phyloP scores from a whole-genome alignment of 2,797 vertebrate species.

The Pygocentrus nattereri region DNA sequence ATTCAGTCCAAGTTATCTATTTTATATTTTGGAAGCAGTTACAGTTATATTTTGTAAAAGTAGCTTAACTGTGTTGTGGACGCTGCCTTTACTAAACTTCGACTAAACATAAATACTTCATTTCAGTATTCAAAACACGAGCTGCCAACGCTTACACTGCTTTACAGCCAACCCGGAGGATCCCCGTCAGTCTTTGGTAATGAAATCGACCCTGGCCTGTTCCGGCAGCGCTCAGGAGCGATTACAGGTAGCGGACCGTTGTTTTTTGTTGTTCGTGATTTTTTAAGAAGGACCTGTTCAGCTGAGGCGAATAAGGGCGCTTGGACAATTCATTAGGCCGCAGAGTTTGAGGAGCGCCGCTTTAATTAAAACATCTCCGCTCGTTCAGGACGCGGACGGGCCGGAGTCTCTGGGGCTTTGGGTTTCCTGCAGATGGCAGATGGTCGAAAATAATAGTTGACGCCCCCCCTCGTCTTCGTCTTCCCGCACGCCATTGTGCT shows the following conservation, averaged over 20 bases:
- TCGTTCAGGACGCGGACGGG: constrained; percentile 93
- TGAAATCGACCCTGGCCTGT: not conserved
- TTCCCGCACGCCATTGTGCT: constrained; percentile 68
- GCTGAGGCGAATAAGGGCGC: constrained; percentile 79
- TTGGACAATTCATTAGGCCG: constrained; percentile 95
- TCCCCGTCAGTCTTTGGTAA: too few species aligned
- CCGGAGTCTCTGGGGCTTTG: constrained; percentile 89
- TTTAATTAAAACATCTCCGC: constrained; percentile 99
- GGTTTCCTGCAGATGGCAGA: constrained; percentile 90
- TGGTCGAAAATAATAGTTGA: constrained; percentile 93
- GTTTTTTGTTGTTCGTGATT: too few species aligned
- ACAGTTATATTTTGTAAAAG: too few species aligned
- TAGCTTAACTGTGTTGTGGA: too few species aligned
- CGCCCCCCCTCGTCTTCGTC: constrained; percentile 80
- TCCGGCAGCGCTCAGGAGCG: not conserved
- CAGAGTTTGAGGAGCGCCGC: constrained; percentile 83
- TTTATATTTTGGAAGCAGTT: too few species aligned
- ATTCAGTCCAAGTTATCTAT: too few species aligned
- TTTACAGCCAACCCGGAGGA: too few species aligned
- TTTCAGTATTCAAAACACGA: too few species aligned
- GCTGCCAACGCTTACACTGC: too few species aligned
- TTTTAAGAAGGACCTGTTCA: too few species aligned
- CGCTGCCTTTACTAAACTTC: too few species aligned
- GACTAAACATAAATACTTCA: too few species aligned
- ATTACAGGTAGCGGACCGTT: constrained; percentile 80